Conservation (phyloP, 2,888 invertebrate species). For the Caradrina kadenii region DNA sequence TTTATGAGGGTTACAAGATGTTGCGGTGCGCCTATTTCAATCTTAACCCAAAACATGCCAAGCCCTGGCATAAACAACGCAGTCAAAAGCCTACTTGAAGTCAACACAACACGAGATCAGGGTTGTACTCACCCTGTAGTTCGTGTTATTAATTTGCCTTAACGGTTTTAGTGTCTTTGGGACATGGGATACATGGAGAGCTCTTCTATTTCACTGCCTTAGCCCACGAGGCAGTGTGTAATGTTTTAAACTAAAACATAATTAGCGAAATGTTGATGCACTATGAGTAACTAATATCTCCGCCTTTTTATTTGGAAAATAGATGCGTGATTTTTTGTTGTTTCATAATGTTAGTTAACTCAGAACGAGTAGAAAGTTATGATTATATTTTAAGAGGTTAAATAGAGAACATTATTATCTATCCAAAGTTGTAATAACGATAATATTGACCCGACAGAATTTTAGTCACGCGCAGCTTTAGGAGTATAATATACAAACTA, state of each 20-base stretch:
- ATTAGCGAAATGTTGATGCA: background rate
- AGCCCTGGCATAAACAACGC: conserved; percentile 38
- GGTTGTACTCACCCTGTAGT: conserved; percentile 15
- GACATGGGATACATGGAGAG: background rate
- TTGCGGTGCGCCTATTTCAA: conserved; percentile 49
- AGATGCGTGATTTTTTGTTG: background rate
- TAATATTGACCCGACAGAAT: too few species aligned
- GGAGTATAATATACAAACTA: too few species aligned
- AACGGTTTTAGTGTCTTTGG: background rate
- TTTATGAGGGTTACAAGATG: conserved; percentile 58
- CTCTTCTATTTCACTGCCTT: background rate
- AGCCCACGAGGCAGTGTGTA: too few species aligned
- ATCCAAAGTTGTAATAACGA: background rate
- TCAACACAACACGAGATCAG: conserved; percentile 36
- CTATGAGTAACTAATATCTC: background rate
- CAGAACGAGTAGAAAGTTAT: background rate
- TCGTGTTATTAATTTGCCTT: conserved; percentile 19
- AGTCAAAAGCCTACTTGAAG: conserved; percentile 44
- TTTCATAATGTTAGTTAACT: background rate
- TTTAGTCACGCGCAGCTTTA: too few species aligned
- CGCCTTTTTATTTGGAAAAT: background rate
- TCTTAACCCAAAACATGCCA: conserved; percentile 46
- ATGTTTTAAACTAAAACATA: background rate
- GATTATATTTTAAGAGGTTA: background rate
- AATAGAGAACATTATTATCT: background rate